A percentile compares a stretch with the other conserved stretches of the same genome.
These are phyloP conservation scores for Erythrolamprus reginae DNA, from an alignment of 2,113 vertebrate genomes.

Conservation along the genomic window DNA sequence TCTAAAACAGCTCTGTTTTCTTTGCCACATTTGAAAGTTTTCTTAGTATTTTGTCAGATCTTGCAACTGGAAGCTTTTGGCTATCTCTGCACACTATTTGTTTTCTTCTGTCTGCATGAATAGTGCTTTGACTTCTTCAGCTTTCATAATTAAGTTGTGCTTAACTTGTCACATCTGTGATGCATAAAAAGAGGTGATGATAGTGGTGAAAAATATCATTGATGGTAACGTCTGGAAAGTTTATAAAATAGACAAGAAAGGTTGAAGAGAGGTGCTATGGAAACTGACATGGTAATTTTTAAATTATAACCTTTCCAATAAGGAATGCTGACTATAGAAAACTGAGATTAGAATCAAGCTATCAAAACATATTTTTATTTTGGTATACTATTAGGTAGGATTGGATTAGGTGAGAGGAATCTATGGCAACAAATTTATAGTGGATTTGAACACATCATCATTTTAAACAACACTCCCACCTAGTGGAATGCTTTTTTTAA, in stretches of 20 bases:
- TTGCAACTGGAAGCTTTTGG: constrained; percentile 21
- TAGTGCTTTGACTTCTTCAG: constrained; percentile 40
- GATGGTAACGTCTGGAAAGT: background rate
- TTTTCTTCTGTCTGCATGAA: constrained; percentile 38
- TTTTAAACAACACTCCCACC: constrained; percentile 70
- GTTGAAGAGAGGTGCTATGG: background rate
- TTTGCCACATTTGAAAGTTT: constrained; percentile 49
- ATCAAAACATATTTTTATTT: background rate
- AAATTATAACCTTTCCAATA: background rate
- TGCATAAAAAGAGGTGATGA: background rate
- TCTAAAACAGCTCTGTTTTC: constrained; percentile 33
- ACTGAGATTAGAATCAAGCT: background rate
- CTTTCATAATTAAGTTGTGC: constrained; percentile 38
- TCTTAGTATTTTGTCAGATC: constrained; percentile 37
- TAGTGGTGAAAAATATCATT: background rate
- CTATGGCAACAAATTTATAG: background rate
- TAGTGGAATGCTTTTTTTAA: constrained; percentile 52
- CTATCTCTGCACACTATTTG: background rate
- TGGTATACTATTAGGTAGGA: background rate
- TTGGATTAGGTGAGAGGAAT: background rate
- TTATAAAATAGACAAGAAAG: constrained; percentile 7
- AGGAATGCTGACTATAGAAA: constrained; percentile 18
- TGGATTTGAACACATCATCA: constrained; percentile 13
- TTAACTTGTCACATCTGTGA: constrained; percentile 26
- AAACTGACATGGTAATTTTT: background rate